Conservation (phyloP, 2,888 invertebrate genomes). For the Tinea pellionella region DNA sequence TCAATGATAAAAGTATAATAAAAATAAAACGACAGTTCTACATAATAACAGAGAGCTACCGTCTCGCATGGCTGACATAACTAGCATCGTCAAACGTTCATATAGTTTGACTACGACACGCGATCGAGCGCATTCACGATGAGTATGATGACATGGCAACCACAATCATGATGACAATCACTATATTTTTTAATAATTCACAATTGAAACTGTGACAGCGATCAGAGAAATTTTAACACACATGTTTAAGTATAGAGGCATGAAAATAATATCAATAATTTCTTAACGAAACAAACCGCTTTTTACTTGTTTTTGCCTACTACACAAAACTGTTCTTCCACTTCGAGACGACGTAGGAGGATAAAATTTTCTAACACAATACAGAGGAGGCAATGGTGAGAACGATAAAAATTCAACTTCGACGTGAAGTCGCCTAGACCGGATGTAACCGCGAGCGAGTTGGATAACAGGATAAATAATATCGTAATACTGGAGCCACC, state of each 20-base stretch:
- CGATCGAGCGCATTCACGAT: not conserved
- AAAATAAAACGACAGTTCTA: not conserved
- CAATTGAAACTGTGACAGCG: not conserved
- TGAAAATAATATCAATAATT: too few species aligned
- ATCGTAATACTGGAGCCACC: too few species aligned
- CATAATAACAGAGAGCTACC: not conserved
- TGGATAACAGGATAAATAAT: too few species aligned
- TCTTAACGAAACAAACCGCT: too few species aligned
- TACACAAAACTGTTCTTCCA: too few species aligned
- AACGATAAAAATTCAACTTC: too few species aligned
- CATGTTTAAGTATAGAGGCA: not conserved
- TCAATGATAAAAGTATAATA: not conserved
- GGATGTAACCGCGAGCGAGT: too few species aligned
- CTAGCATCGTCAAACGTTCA: not conserved
- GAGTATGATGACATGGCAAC: not conserved
- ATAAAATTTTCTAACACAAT: too few species aligned
- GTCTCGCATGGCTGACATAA: not conserved
- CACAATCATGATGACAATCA: not conserved
- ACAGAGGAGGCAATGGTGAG: too few species aligned
- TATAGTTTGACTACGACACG: not conserved
- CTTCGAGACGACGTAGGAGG: too few species aligned
- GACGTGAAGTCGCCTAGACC: too few species aligned
- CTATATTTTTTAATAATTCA: not conserved
- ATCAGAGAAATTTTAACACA: not conserved
- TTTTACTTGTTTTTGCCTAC: too few species aligned